Conservation (phyloP, 2,113 vertebrate genomes). For the Oxyura jamaicensis region DNA sequence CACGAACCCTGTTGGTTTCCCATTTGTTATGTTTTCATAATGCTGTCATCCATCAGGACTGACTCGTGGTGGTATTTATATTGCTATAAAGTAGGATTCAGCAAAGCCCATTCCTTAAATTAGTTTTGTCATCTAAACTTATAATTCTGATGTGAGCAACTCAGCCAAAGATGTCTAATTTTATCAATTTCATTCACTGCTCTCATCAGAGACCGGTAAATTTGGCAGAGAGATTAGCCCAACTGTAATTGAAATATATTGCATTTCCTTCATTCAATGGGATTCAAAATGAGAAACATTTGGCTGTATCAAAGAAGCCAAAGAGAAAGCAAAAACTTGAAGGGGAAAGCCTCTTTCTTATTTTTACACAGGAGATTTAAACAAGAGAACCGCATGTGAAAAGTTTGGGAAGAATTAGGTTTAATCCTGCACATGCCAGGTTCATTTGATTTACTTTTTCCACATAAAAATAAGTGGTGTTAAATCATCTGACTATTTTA, state of each 20-base stretch:
- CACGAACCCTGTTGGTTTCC: slow-evolving; percentile 17
- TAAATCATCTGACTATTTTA: background rate
- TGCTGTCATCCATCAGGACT: slow-evolving; percentile 18
- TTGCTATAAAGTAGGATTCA: background rate
- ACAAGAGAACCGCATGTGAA: background rate
- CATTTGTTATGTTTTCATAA: slow-evolving; percentile 36
- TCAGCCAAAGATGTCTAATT: slow-evolving; percentile 30
- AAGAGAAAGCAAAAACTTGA: slow-evolving; percentile 25
- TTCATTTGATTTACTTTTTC: background rate
- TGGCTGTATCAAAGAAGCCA: slow-evolving; percentile 13
- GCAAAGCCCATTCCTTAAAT: slow-evolving; percentile 39
- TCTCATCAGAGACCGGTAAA: slow-evolving; percentile 7
- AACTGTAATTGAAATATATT: slow-evolving; percentile 49
- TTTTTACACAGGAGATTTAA: background rate
- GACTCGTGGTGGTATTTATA: background rate
- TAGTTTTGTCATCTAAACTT: slow-evolving; percentile 39
- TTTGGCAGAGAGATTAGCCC: slow-evolving; percentile 29
- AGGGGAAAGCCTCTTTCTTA: background rate
- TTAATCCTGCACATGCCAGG: background rate
- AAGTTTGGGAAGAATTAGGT: background rate
- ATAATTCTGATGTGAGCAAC: slow-evolving; percentile 12
- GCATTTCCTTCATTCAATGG: slow-evolving; percentile 21
- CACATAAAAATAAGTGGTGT: background rate
- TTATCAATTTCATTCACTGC: slow-evolving; percentile 29
- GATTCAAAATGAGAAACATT: slow-evolving; percentile 48